Percentiles rank a stretch among this genome's conserved stretches.
Conservation (phyloP, 2,113 vertebrate species). For the Catharus fuscescens region DNA sequence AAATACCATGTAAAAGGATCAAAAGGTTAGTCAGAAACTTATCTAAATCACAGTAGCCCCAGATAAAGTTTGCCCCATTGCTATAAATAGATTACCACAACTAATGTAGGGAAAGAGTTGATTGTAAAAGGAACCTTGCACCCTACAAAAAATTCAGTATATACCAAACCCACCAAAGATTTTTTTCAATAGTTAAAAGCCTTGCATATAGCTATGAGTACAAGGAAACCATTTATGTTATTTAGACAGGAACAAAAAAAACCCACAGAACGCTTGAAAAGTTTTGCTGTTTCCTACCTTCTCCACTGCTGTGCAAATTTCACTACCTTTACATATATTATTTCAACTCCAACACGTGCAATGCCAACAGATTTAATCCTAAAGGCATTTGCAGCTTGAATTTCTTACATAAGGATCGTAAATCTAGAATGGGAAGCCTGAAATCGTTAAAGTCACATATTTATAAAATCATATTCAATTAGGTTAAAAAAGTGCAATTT, state of each 20-base stretch:
- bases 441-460: slow-evolving; percentile 89
- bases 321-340: neutral
- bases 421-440: slow-evolving; percentile 76
- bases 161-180: neutral
- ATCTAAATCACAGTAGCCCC: neutral
- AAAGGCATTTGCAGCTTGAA: slow-evolving; percentile 51
- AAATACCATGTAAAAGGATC: neutral
- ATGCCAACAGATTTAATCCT: slow-evolving; percentile 9
- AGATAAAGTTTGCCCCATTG: neutral
- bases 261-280: neutral
- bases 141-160: neutral
- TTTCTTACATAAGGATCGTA: slow-evolving; percentile 52
- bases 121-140: neutral
- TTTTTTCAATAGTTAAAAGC: neutral
- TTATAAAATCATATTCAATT: slow-evolving; percentile 92
- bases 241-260: neutral
- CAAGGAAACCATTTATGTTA: neutral
- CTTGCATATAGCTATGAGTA: neutral
- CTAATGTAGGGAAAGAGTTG: neutral
- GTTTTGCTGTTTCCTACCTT: neutral
- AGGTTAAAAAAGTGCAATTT: slow-evolving; percentile 96
- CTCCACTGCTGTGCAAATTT: neutral
- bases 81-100: slow-evolving; percentile 4
- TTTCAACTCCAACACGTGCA: neutral
- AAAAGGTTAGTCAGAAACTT: slow-evolving; percentile 41